A percentile compares a stretch with the other conserved stretches of the same genome.
These are phyloP conservation scores for Triops cancriformis DNA, from an alignment of 1,140 invertebrate genomes.

Conservation along the genomic window DNA sequence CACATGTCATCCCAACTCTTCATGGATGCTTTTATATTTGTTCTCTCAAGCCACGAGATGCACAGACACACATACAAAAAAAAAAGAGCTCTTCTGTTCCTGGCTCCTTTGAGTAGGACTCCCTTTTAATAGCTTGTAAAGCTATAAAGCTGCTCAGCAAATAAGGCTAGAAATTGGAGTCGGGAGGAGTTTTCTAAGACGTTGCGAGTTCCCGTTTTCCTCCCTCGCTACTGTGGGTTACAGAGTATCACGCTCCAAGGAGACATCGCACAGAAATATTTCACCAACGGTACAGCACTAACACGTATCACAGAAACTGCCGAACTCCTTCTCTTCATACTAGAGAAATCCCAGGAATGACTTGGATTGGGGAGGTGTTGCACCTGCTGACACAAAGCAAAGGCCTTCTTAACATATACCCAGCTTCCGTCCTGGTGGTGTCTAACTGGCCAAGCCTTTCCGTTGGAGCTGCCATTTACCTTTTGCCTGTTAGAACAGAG, in stretches of 20 bases:
- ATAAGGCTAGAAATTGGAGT: neutral
- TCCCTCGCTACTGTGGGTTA: neutral
- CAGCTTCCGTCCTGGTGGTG: constrained; percentile 11
- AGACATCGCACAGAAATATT: neutral
- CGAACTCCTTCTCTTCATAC: too few species aligned
- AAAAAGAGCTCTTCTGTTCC: neutral
- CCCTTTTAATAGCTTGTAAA: neutral
- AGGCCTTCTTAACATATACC: neutral
- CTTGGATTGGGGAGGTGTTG: neutral
- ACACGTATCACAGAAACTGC: too few species aligned
- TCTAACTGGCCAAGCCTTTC: constrained; percentile 12
- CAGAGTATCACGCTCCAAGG: neutral
- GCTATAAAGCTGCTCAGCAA: neutral
- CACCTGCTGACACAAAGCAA: neutral
- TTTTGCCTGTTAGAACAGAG: neutral
- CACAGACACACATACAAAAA: too few species aligned
- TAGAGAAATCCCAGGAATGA: neutral
- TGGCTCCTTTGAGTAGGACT: neutral
- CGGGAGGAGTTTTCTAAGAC: neutral
- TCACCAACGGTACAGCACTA: too few species aligned
- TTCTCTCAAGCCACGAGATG: neutral
- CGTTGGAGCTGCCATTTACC: constrained; percentile 6
- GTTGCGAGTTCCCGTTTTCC: neutral
- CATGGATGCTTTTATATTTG: constrained; percentile 6
- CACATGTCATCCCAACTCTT: neutral